Conservation (phyloP, 2,888 invertebrate genomes). For the Polyommatus iphigenia region DNA sequence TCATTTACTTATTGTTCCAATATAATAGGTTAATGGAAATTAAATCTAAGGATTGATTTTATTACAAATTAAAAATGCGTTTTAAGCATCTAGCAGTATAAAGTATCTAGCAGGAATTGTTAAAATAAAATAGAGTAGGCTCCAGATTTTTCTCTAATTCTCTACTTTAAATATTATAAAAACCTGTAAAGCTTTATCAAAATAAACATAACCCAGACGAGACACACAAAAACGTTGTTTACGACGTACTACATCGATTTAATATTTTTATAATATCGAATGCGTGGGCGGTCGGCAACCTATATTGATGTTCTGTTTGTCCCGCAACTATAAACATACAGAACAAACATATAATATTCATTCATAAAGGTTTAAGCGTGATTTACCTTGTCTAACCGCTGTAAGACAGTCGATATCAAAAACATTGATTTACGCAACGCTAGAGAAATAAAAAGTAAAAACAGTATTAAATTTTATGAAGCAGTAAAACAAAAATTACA, state of each 20-base stretch:
- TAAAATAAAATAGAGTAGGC: too few species aligned
- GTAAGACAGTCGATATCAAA: neutral
- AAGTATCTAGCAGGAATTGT: too few species aligned
- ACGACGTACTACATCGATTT: constrained; percentile 1
- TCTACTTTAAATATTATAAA: too few species aligned
- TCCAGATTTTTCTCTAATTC: too few species aligned
- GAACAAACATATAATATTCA: neutral
- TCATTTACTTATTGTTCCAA: too few species aligned
- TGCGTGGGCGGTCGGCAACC: neutral
- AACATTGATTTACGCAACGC: neutral
- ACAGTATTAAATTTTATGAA: neutral
- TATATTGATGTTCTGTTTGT: neutral
- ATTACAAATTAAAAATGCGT: too few species aligned
- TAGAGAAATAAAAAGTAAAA: neutral
- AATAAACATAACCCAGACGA: neutral
- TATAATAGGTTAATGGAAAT: too few species aligned
- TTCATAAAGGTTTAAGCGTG: neutral
- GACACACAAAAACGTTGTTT: neutral
- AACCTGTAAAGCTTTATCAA: neutral
- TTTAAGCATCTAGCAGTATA: too few species aligned
- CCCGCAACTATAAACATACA: neutral
- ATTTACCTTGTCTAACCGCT: neutral
- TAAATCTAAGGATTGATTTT: too few species aligned
- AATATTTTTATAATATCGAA: neutral
- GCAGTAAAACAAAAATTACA: neutral